phyloP scores from a whole-genome alignment of 2,113 vertebrate species.

The Telmatochromis bifrenatus region DNA sequence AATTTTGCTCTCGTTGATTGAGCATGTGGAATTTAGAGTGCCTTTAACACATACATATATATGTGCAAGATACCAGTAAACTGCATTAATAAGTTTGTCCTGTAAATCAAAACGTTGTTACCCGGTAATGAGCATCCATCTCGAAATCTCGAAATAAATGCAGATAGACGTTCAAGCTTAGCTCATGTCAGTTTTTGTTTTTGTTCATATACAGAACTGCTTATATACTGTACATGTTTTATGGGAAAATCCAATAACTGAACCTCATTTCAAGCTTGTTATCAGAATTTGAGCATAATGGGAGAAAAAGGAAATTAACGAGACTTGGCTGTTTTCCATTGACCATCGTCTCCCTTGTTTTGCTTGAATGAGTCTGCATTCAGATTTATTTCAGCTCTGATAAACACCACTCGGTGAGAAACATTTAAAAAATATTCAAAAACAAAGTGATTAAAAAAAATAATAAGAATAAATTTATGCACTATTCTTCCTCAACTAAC shows the following conservation, averaged over 20 bases:
- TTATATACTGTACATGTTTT: neutral
- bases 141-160: neutral
- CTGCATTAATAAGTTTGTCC: neutral
- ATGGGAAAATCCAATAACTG: neutral
- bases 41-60: neutral
- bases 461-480: rapidly evolving
- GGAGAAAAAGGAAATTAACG: neutral
- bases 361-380: neutral
- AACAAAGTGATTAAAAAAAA: neutral
- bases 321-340: neutral
- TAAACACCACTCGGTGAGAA: neutral
- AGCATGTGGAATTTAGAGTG: neutral
- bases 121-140: neutral
- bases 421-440: neutral
- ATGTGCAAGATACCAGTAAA: neutral
- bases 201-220: neutral
- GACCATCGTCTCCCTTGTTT: neutral
- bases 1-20: neutral
- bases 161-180: neutral
- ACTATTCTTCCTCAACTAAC: neutral
- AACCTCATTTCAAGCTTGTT: neutral
- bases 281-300: neutral
- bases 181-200: neutral
- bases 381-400: neutral
- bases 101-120: neutral